phyloP scores from a whole-genome alignment of 2,113 vertebrate genomes.

The Xiphophorus hellerii region DNA sequence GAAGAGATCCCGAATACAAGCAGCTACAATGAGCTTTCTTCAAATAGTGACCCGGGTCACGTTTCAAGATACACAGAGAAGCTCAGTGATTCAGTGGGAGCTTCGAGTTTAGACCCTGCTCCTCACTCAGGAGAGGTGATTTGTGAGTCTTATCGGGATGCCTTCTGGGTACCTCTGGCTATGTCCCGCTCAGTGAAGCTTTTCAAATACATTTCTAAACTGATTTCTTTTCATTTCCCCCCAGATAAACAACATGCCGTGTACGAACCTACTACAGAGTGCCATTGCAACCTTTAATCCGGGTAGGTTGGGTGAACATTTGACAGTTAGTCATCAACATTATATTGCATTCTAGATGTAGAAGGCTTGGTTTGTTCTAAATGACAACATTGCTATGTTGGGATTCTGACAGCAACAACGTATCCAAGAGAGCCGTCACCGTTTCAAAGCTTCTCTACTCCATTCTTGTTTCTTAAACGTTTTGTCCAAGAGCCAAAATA shows the following conservation, averaged over 20 bases:
- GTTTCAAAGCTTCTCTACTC: conserved; percentile 5
- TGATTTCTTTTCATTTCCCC: not conserved
- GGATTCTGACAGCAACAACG: conserved; percentile 17
- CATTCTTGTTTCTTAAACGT: not conserved
- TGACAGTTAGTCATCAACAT: not conserved
- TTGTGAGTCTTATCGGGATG: too few relatives aligned
- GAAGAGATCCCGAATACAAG: not conserved
- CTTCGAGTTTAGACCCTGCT: not conserved
- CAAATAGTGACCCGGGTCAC: not conserved
- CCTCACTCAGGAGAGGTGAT: not conserved
- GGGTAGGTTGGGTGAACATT: not conserved
- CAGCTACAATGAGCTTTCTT: not conserved
- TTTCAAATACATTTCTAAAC: not conserved
- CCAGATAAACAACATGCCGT: not conserved
- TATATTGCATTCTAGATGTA: not conserved
- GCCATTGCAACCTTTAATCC: not conserved
- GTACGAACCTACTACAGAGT: not conserved
- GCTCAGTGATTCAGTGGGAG: not conserved
- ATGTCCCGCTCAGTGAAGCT: not conserved
- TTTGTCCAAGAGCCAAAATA: not conserved
- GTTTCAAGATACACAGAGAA: not conserved
- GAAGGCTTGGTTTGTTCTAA: not conserved
- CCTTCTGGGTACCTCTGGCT: not conserved
- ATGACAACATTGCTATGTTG: not conserved
- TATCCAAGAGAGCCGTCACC: conserved; percentile 7